Evolutionary conservation across 2,888 invertebrate species (phyloP).

Genomic region (Trachelus iudaicus): DNA sequence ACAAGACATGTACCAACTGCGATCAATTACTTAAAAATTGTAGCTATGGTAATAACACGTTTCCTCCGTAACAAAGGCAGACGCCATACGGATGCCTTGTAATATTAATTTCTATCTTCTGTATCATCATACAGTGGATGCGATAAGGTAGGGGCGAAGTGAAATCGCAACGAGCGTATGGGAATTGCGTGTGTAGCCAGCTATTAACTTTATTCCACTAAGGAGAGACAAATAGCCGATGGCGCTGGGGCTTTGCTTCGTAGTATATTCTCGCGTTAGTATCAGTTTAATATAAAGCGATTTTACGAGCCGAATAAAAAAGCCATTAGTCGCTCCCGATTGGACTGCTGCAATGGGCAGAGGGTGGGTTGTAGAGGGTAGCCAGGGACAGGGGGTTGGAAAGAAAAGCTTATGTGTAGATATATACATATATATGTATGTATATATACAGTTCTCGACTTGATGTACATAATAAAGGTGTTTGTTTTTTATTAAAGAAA

Average conservation of each 20-base stretch:
- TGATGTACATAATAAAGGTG: not conserved
- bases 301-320: constrained; percentile 53
- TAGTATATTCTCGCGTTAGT: constrained; percentile 37
- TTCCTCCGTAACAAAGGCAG: not conserved
- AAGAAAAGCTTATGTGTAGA: not conserved
- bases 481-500: not conserved
- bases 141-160: not conserved
- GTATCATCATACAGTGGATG: not conserved
- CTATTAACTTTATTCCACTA: not conserved
- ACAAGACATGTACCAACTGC: not conserved
- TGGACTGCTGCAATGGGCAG: constrained; percentile 20
- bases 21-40: not conserved
- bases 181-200: not conserved
- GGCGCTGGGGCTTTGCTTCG: not conserved
- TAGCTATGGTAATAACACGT: not conserved
- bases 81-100: not conserved
- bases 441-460: not conserved
- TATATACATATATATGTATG: no score
- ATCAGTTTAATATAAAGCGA: constrained; percentile 52
- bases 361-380: not conserved
- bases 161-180: not conserved
- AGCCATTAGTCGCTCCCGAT: constrained; percentile 48
- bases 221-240: not conserved
- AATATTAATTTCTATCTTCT: not conserved
- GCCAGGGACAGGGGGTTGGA: not conserved